These are phyloP conservation scores for Premnoplex brunnescens DNA, from an alignment of 2,797 vertebrate genomes.

Conservation along the genomic window DNA sequence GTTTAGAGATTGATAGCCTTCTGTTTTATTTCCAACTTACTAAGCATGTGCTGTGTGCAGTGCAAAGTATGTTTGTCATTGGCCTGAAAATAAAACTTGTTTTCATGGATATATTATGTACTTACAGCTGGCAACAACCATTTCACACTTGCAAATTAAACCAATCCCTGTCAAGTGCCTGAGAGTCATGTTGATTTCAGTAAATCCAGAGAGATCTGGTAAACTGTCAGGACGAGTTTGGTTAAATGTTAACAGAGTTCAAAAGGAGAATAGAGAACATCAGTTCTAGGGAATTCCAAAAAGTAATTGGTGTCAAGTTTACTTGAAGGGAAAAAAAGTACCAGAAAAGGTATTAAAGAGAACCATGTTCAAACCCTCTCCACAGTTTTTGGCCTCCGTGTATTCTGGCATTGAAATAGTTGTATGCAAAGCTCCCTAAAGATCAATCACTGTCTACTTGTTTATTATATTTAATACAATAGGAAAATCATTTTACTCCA, in stretches of 20 bases:
- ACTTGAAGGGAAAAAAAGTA: not conserved
- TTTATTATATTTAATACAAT: not conserved
- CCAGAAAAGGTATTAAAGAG: not conserved
- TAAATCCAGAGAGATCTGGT: slow-evolving; percentile 25
- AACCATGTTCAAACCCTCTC: not conserved
- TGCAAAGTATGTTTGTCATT: not conserved
- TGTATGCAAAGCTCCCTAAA: not conserved
- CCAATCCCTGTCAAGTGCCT: not conserved
- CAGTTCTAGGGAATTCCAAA: slow-evolving; percentile 9
- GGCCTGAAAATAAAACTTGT: not conserved
- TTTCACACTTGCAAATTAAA: slow-evolving; percentile 55
- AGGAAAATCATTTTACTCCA: not conserved
- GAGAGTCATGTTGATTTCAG: not conserved
- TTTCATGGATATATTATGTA: not conserved
- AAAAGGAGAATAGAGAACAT: slow-evolving; percentile 16
- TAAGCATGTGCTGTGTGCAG: not conserved
- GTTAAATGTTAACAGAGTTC: slow-evolving; percentile 26
- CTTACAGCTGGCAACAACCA: slow-evolving; percentile 4
- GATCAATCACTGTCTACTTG: not conserved
- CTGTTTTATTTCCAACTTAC: not conserved
- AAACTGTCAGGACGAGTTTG: slow-evolving; percentile 36
- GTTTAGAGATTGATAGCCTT: not conserved
- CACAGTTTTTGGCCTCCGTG: not conserved
- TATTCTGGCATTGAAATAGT: not conserved
- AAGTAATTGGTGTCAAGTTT: slow-evolving; percentile 3